Base-by-base conservation (phyloP, 2,113 vertebrate species). In the Poecile atricapillus region DNA sequence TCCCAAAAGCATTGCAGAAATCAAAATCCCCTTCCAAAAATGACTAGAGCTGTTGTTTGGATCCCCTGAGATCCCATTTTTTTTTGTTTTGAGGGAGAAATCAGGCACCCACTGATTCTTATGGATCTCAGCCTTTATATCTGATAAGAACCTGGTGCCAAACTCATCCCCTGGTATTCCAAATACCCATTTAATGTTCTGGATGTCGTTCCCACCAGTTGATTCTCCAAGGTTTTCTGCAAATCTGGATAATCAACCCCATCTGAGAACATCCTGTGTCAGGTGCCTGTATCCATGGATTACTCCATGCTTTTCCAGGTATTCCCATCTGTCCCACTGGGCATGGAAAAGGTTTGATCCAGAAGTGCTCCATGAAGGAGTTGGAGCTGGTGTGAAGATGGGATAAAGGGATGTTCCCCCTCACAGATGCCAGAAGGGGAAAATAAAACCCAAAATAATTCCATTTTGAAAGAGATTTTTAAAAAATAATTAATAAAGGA, bases 311-410 rank as follows among this genome's bases (percentile, higher is more conserved):
- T 19, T 8, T 15, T 31, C 65, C 58, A 10, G 17, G 22, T 3
- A 3, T 50, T 47, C 60, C 24, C 10, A 7, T 19, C 52, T 22
- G 20, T 46, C 65, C 74, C 30, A 31, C 49, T 15, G 62, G 13
- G 7, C 7, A 0, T 0, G 0, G 69, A 11, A 47, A 28, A 9
- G 7, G 0, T 46, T 58, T 21, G 28, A 50, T 17, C n/a, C 56
- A 39, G 18, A 17, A 44, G 22, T 18, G 2, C 24, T 73, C 90
- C 44, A 4, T 13, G 1, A 33, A 28, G 0, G 3, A 39, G 0
- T 31, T 67, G 31, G 1, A 0, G 7, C 15, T 4, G 59, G 1
- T 2, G 1, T 0, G 60, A n/a, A 24, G 18, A 4, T 19, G 30
- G 0, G 2, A 5, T 4, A 50, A 60, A 75, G 31, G n/a, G 17